A percentile compares a stretch with the other conserved stretches of the same genome.
Conservation (phyloP, 2,888 invertebrate genomes). For the Heliconius ismenius region DNA sequence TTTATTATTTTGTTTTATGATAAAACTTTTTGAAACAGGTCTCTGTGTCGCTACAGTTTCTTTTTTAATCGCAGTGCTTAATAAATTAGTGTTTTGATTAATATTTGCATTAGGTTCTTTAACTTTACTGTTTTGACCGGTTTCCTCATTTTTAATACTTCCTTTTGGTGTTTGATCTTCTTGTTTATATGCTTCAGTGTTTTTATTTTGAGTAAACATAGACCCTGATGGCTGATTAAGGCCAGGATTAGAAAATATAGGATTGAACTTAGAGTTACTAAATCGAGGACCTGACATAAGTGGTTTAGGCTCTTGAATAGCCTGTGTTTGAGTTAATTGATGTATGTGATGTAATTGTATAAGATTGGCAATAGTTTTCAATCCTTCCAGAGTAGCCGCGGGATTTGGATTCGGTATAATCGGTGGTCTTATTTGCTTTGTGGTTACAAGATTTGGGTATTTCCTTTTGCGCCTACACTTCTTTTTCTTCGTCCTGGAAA, state of each 20-base stretch:
- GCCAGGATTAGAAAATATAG: not conserved
- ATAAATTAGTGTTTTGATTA: not conserved
- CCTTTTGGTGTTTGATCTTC: not conserved
- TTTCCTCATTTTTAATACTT: not conserved
- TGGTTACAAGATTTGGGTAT: not conserved
- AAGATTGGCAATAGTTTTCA: conserved; percentile 30
- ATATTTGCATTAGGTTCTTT: not conserved
- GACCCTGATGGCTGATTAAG: not conserved
- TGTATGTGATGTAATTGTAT: conserved; percentile 25
- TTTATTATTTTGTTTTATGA: conserved; percentile 9
- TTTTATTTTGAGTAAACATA: not conserved
- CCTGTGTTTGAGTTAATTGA: conserved; percentile 3
- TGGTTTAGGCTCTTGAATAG: conserved; percentile 14
- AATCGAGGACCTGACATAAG: conserved; percentile 30
- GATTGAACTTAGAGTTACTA: not conserved
- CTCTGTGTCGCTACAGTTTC: not conserved
- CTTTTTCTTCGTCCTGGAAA: conserved; percentile 19
- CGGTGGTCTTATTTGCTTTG: not conserved
- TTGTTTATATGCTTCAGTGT: not conserved
- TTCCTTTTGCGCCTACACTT: conserved; percentile 21
- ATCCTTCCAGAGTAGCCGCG: conserved; percentile 14
- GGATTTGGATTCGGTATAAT: not conserved
- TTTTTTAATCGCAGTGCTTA: not conserved
- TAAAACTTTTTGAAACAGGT: not conserved
- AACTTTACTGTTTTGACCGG: not conserved